Conservation (phyloP, 2,797 vertebrate genomes). For the Dicrostonyx torquatus region DNA sequence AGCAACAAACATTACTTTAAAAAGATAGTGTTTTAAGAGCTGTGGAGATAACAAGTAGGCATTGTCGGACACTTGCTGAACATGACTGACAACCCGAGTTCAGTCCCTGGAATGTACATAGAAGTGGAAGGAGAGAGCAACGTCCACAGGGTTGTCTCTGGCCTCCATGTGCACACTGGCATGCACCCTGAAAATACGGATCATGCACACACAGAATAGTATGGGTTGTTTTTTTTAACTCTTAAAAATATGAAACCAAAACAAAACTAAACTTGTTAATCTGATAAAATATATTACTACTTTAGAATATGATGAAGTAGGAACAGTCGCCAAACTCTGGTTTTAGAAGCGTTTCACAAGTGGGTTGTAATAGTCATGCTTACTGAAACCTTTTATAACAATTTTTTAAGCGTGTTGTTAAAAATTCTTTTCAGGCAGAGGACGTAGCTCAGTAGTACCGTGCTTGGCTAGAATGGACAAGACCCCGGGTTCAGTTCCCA, state of each 20-base stretch:
- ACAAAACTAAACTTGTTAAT: neutral
- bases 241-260: neutral
- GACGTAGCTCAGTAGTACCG: neutral
- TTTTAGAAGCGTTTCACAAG: slow-evolving; percentile 28
- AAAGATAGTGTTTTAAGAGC: neutral
- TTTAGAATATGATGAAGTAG: neutral
- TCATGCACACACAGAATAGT: neutral
- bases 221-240: too few species aligned
- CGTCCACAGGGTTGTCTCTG: neutral
- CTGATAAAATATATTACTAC: neutral
- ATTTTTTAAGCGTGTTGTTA: slow-evolving; percentile 22
- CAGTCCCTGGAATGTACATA: neutral
- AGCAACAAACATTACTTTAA: neutral
- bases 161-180: neutral
- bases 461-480: neutral
- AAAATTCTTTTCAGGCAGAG: slow-evolving; percentile 19
- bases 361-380: slow-evolving; percentile 14
- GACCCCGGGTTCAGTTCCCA: neutral
- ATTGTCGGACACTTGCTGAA: neutral
- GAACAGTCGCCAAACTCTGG: slow-evolving; percentile 3
- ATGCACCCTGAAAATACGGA: neutral
- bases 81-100: neutral
- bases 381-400: neutral
- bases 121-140: neutral
- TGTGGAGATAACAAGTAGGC: neutral